Base-by-base conservation (phyloP, 2,888 invertebrate genomes). In the Andrena trimmerana region DNA sequence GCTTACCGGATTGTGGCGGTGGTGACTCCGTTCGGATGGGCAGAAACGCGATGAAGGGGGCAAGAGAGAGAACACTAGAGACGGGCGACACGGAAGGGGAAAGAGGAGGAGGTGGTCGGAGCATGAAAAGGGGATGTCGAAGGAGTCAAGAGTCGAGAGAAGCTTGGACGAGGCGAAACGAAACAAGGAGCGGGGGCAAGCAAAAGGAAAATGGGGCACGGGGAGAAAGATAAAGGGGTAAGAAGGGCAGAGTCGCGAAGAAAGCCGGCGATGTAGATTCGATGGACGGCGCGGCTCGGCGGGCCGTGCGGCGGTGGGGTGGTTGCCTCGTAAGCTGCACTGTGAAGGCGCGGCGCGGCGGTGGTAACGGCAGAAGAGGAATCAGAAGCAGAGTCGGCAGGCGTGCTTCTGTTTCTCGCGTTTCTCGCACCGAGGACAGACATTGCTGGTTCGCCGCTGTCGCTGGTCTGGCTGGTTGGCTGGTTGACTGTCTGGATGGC, bases 1-100 rank as follows among this genome's bases (percentile, higher is more conserved):
- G 89, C 90, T 88, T 87, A 87, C 89, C 86, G 89, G 90, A 90
- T 89, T 89, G 88, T 88, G 87, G 88, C 88, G 88, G 85, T 84
- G 88, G 88, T 88, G 90, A 89, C 88, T 87, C 84, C 87, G 88
- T 86, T 81, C 82, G 87, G 81, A 81, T 78, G 86, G 83, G 80
- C 71, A 80, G 78, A 80, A 68, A 65, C 65, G 75, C 72, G 42
- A 67, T 20, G 76, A 80, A 77, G 81, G 78, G 83, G 81, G 73
- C 78, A 86, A 78, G 84, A 83, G 78, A 66, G 36, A 42, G 78
- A 69, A 81, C 73, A 77, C n/a, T 69, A 65, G 66, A 48, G 63
- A 68, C 16, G 33, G 68, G 31, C 75, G 66, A 85, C 75, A 79
- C 86, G 85, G 80, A 74, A 79, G 79, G 86, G 75, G 50, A 71